Evolutionary conservation across 2,797 vertebrate species (phyloP).

Genomic region (Coilia nasus): DNA sequence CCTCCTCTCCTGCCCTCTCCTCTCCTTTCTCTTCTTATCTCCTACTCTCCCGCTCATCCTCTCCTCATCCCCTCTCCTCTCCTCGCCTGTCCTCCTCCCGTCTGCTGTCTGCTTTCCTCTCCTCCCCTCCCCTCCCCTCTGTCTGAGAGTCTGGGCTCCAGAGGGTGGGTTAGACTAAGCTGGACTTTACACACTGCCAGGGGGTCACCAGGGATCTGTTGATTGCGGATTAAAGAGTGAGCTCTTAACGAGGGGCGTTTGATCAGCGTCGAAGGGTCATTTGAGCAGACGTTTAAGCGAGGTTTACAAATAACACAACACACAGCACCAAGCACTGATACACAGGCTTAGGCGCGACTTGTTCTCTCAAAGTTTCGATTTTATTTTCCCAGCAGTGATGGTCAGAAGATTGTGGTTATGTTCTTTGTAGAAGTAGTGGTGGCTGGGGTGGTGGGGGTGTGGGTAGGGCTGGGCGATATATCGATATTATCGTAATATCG

Average conservation of each 20-base stretch:
- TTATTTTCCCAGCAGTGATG: not conserved
- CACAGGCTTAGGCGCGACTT: not conserved
- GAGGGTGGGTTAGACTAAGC: not conserved
- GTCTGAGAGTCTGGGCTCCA: not conserved
- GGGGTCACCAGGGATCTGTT: not conserved
- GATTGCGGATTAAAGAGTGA: not conserved
- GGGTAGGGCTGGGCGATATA: no score
- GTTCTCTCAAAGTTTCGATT: not conserved
- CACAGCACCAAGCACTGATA: not conserved
- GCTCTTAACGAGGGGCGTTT: constrained; percentile 8
- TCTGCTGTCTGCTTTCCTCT: not conserved
- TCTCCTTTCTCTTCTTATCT: no score
- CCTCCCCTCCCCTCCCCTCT: not conserved
- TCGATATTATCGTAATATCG: no score
- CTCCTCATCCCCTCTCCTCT: no score
- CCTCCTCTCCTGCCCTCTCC: no score
- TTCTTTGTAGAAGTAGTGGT: not conserved
- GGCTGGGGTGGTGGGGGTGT: no score
- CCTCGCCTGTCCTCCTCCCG: no score
- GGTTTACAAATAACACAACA: not conserved
- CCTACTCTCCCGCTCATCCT: no score
- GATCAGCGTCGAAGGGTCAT: not conserved
- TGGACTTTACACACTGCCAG: not conserved
- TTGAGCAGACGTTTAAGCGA: not conserved
- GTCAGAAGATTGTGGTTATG: not conserved